Conservation (phyloP, 2,888 invertebrate genomes). For the Ischnus inquisitorius region DNA sequence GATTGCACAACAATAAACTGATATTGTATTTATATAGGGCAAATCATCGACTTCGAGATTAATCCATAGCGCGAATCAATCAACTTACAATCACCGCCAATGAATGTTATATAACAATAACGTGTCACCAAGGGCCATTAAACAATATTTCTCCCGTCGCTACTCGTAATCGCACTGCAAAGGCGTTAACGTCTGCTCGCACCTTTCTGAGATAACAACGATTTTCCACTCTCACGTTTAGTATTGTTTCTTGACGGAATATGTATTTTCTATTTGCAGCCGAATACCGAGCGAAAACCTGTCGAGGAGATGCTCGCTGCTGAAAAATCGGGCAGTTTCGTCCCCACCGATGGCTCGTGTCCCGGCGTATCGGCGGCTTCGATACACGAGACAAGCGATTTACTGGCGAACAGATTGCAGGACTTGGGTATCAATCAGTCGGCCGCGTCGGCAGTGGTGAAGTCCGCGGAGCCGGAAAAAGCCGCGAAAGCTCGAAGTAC, state of each 20-base stretch:
- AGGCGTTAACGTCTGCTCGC: constrained; percentile 13
- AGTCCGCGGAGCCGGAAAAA: constrained; percentile 70
- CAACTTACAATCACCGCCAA: constrained; percentile 68
- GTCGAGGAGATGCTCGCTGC: constrained; percentile 90
- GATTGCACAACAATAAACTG: constrained; percentile 75
- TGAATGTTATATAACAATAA: constrained; percentile 72
- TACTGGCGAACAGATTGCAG: constrained; percentile 75
- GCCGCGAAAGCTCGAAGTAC: constrained; percentile 75
- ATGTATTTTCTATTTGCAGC: constrained; percentile 81
- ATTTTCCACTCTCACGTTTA: constrained; percentile 7
- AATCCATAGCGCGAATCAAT: constrained; percentile 75
- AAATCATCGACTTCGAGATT: constrained; percentile 74
- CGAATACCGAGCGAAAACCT: constrained; percentile 90
- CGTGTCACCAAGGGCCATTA: constrained; percentile 5
- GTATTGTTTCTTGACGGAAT: constrained; percentile 10
- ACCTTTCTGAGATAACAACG: constrained; percentile 12
- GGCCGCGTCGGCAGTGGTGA: constrained; percentile 44
- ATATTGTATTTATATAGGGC: constrained; percentile 76
- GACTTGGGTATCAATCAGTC: constrained; percentile 75
- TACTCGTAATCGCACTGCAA: constrained; percentile 73
- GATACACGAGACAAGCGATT: constrained; percentile 68
- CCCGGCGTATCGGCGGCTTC: constrained; percentile 40
- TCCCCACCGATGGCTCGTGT: constrained; percentile 71
- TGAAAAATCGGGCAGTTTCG: constrained; percentile 87
- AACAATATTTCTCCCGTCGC: constrained; percentile 57